A percentile compares a stretch with the other conserved stretches of the same genome.
Evolutionary conservation across 2,888 invertebrate species (phyloP).

Genomic region (Lasioglossum lativentre): DNA sequence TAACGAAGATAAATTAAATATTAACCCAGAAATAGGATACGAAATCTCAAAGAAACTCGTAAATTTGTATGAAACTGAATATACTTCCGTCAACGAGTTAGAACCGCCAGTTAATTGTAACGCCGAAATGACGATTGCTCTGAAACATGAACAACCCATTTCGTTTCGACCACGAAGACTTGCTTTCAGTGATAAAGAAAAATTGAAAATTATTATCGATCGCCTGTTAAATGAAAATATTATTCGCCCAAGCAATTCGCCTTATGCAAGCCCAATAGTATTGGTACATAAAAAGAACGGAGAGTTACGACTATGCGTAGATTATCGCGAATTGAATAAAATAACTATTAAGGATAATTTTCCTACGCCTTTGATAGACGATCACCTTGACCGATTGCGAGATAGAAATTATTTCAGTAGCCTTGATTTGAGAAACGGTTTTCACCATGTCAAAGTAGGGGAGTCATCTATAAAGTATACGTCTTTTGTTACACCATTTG

Average conservation of each 20-base stretch:
- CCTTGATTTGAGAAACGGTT: background rate
- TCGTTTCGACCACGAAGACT: too few species aligned
- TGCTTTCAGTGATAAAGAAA: conserved; percentile 2
- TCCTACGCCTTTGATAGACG: conserved; percentile 1
- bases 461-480: conserved; percentile 25
- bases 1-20: too few species aligned
- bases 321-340: too few species aligned
- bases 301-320: too few species aligned
- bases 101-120: background rate
- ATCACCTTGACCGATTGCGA: background rate
- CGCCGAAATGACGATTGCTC: background rate
- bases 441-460: background rate
- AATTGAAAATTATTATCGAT: conserved; percentile 7
- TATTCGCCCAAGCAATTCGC: too few species aligned
- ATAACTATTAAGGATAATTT: too few species aligned
- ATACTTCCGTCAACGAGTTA: too few species aligned
- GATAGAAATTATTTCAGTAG: background rate
- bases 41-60: too few species aligned
- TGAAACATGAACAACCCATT: conserved; percentile 39
- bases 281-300: background rate
- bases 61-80: too few species aligned
- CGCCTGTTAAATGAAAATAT: background rate
- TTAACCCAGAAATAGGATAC: too few species aligned
- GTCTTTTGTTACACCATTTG: conserved; percentile 18
- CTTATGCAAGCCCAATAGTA: conserved; percentile 8